Percentiles rank a stretch among this genome's conserved stretches.
These are phyloP conservation scores for Ophioderma brevispina DNA, from an alignment of 35 echinoderm and acorn worm genomes.

Conservation along the genomic window DNA sequence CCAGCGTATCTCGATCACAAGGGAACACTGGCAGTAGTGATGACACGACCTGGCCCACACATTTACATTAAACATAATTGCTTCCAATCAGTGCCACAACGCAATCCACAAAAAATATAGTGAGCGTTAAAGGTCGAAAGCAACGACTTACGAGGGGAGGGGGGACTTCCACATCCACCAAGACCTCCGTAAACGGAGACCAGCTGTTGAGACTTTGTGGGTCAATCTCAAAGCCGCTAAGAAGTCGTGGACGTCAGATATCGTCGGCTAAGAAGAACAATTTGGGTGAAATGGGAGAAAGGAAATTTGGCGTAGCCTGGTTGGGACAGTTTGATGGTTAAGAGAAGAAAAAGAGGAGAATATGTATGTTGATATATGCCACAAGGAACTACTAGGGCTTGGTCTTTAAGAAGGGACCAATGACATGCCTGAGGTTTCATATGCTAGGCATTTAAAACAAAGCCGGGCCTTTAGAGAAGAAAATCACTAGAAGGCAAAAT, in stretches of 20 bases:
- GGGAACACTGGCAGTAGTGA: no score
- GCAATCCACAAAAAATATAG: not conserved
- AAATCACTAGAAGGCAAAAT: not conserved
- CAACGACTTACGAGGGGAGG: not conserved
- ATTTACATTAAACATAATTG: not conserved
- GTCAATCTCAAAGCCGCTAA: not conserved
- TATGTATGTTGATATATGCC: not conserved
- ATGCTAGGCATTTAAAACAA: not conserved
- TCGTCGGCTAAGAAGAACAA: constrained; percentile 13
- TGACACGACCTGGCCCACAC: no score
- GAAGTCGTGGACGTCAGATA: constrained; percentile 3
- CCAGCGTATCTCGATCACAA: no score
- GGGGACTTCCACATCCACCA: no score
- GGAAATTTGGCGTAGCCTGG: not conserved
- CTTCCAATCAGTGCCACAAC: not conserved
- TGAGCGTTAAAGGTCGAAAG: not conserved
- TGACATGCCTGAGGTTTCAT: not conserved
- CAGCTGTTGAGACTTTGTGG: not conserved
- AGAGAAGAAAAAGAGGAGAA: constrained; percentile 10
- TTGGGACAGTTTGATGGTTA: not conserved
- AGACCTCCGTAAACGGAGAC: not conserved
- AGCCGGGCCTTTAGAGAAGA: not conserved
- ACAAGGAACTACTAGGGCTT: not conserved
- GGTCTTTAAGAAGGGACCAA: not conserved
- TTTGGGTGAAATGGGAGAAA: constrained; percentile 27